phyloP scores from a whole-genome alignment of 2,113 vertebrate genomes.

The Catharus bicknelli region DNA sequence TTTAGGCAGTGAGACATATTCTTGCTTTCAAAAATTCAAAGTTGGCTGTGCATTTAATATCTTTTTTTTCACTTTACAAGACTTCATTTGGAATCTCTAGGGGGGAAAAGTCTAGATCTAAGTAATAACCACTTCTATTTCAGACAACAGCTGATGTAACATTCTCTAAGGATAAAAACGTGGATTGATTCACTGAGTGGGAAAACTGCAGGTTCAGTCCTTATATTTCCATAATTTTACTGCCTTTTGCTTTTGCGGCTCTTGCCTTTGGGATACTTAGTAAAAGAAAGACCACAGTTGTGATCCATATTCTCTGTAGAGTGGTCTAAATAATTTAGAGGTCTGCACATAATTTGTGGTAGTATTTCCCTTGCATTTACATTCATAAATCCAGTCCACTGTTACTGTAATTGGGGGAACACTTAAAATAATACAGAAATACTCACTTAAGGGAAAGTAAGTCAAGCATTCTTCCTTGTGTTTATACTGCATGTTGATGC shows the following conservation, averaged over 20 bases:
- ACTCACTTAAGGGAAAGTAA: neutral
- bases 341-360: neutral
- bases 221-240: neutral
- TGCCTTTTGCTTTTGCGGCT: neutral
- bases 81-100: neutral
- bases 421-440: neutral
- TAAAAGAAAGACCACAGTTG: neutral
- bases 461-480: neutral
- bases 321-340: neutral
- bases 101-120: neutral
- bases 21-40: constrained; percentile 42
- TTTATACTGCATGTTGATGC: neutral
- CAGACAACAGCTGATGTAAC: neutral
- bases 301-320: neutral
- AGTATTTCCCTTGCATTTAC: neutral
- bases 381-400: neutral
- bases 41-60: neutral
- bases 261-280: neutral
- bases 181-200: neutral
- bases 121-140: neutral
- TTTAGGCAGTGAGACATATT: neutral
- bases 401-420: neutral
- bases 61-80: neutral
- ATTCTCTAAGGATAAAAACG: neutral
- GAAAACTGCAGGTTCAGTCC: neutral